phyloP scores from a whole-genome alignment of 2,797 vertebrate genomes.

The Tenualosa ilisha region DNA sequence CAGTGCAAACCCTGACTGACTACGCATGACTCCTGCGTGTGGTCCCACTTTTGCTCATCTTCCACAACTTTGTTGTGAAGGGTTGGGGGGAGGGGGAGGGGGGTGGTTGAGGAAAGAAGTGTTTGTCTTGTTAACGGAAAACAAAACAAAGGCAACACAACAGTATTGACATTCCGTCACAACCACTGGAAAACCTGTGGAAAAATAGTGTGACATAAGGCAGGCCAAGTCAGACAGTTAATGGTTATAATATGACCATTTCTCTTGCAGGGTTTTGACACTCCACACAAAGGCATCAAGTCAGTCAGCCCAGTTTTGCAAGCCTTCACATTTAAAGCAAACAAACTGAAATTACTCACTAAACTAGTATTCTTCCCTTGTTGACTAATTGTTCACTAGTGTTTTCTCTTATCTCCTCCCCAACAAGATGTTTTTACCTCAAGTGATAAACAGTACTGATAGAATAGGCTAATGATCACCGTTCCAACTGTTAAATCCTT shows the following conservation, averaged over 20 bases:
- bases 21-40: conserved; percentile 66
- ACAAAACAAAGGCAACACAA: conserved; percentile 64
- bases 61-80: conserved; percentile 75
- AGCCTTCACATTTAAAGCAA: neutral
- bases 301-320: neutral
- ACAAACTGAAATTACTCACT: neutral
- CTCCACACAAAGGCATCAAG: neutral
- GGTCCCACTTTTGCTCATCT: conserved; percentile 71
- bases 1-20: conserved; percentile 86
- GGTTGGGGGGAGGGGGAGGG: conserved; percentile 74
- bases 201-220: conserved; percentile 55
- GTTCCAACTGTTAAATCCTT: neutral
- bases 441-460: neutral
- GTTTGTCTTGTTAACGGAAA: conserved; percentile 61
- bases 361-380: too few species aligned
- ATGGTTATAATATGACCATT: neutral
- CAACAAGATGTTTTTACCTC: neutral
- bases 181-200: conserved; percentile 52
- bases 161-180: conserved; percentile 43
- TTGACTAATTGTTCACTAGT: neutral
- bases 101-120: conserved; percentile 78
- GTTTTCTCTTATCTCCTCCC: neutral
- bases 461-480: neutral
- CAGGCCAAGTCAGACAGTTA: conserved; percentile 26
- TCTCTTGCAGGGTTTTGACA: neutral